Percentiles rank a stretch among this genome's conserved stretches.
Conservation (phyloP, 2,888 invertebrate genomes). For the Nebria brevicollis region DNA sequence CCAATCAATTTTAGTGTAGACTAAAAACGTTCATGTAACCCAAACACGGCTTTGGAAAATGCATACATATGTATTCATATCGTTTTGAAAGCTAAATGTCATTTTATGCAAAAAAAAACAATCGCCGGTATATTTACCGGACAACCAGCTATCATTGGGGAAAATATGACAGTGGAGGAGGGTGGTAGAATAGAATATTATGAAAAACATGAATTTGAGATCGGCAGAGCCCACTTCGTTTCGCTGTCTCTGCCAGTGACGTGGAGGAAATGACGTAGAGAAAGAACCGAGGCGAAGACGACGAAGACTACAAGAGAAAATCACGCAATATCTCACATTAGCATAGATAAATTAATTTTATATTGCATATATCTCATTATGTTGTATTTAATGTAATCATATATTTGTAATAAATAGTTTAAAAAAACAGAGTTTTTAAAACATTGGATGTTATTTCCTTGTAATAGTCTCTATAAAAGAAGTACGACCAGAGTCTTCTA, state of each 20-base stretch:
- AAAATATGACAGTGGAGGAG: neutral
- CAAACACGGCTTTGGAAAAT: too few species aligned
- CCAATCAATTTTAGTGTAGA: too few species aligned
- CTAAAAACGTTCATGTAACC: too few species aligned
- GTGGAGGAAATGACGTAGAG: conserved; percentile 40
- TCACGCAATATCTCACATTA: neutral
- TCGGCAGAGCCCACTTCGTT: conserved; percentile 13
- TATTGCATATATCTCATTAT: too few species aligned
- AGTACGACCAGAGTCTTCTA: conserved; percentile 48
- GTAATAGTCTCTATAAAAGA: neutral
- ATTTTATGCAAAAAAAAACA: neutral
- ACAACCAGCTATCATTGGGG: neutral
- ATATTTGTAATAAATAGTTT: neutral
- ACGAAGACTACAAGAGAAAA: conserved; percentile 2
- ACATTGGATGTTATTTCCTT: neutral
- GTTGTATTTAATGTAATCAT: too few species aligned
- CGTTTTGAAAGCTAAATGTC: neutral
- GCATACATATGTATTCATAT: too few species aligned
- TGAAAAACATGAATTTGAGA: conserved; percentile 7
- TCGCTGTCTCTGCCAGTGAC: conserved; percentile 37
- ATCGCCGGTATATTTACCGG: neutral
- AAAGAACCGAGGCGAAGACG: conserved; percentile 1
- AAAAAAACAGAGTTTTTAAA: neutral
- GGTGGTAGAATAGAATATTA: neutral
- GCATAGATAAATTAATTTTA: neutral